Evolutionary conservation across 1,140 invertebrate genomes (phyloP).

Genomic region (Wiebesia pumilae): DNA sequence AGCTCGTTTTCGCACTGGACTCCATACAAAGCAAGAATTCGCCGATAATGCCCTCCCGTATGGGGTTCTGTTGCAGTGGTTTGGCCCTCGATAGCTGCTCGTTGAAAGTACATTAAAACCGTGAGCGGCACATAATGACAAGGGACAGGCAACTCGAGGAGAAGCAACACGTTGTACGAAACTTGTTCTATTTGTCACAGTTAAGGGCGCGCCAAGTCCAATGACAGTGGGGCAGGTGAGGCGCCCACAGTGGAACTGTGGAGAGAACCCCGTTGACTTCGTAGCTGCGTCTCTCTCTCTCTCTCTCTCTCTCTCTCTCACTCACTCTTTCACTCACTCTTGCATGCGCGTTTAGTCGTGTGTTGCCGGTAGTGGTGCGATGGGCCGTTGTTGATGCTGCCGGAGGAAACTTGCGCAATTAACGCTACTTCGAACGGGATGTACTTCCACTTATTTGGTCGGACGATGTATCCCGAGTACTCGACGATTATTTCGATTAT

Average conservation of each 20-base stretch:
- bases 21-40: not conserved
- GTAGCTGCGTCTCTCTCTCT: not conserved
- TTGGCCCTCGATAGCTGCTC: not conserved
- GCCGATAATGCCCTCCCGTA: too few relatives aligned
- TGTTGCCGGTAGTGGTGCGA: too few relatives aligned
- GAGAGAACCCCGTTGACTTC: not conserved
- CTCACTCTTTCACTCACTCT: not conserved
- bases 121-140: slow-evolving; percentile 50
- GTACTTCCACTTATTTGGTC: slow-evolving; percentile 3
- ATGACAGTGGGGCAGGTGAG: not conserved
- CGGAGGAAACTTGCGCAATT: slow-evolving; percentile 17
- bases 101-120: slow-evolving; percentile 3
- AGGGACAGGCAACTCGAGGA: slow-evolving; percentile 47
- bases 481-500: slow-evolving; percentile 19
- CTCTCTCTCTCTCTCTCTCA: not conserved
- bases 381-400: not conserved
- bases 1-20: not conserved
- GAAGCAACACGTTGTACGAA: slow-evolving; percentile 64
- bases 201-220: slow-evolving; percentile 44
- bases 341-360: not conserved
- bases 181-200: slow-evolving; percentile 65
- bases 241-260: not conserved
- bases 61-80: not conserved
- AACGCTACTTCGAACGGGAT: not conserved
- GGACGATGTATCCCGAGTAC: not conserved